These are phyloP conservation scores for Hassar affinis DNA, from an alignment of 2,113 vertebrate genomes.

Conservation along the genomic window DNA sequence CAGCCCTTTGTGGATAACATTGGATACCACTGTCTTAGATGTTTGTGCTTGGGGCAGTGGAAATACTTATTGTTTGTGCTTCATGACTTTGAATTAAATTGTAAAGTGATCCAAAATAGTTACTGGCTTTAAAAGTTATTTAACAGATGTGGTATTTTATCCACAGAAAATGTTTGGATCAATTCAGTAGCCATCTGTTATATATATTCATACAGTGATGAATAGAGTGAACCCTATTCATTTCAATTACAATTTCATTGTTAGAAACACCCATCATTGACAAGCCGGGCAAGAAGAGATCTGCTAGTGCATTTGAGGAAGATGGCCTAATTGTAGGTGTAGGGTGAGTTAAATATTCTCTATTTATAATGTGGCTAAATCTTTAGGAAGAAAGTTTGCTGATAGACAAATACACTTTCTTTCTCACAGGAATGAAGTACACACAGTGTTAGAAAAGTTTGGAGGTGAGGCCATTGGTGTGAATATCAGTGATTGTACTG, in stretches of 20 bases:
- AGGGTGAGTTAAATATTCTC: slow-evolving; percentile 38
- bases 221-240: not conserved
- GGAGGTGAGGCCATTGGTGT: slow-evolving; percentile 74
- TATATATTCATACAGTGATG: not conserved
- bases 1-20: too few relatives aligned
- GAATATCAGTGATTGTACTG: not conserved
- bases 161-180: not conserved
- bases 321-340: slow-evolving; percentile 50
- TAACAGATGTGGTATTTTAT: not conserved
- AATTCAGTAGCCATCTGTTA: not conserved
- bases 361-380: not conserved
- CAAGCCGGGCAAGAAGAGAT: slow-evolving; percentile 65
- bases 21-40: too few relatives aligned
- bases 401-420: not conserved
- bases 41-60: too few relatives aligned
- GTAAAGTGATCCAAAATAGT: not conserved
- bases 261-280: slow-evolving; percentile 58
- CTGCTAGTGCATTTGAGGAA: slow-evolving; percentile 52
- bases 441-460: slow-evolving; percentile 88
- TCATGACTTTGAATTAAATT: not conserved
- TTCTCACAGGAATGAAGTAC: slow-evolving; percentile 78
- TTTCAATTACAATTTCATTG: not conserved
- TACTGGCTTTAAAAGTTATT: not conserved
- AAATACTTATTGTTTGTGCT: too few relatives aligned
- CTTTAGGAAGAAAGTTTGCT: not conserved